Base-by-base conservation (phyloP, 2,888 invertebrate genomes). In the Enchytraeus crypticus region DNA sequence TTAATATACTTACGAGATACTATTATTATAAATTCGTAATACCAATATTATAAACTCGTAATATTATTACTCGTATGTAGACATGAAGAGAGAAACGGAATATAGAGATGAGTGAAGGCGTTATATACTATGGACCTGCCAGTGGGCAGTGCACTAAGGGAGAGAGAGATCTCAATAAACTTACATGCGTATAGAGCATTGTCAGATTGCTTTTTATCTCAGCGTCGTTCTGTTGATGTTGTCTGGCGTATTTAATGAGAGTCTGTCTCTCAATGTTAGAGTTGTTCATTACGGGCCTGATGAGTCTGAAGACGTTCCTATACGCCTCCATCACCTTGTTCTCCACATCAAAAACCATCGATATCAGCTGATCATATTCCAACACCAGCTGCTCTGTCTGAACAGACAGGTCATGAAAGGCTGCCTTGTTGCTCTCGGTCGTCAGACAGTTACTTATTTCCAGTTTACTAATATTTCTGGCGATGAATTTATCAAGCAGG, bases 331-430 rank as follows among this genome's bases (percentile, higher is more conserved):
- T 38, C 34, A 59, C 21, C 29, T 61, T 61, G 34, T 30, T 43
- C 26, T 55, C 21, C 18, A 61, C 30, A 14, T 64, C 61, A 18
- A 33, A 38, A 21, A 64, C 34, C 46, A 61, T 61, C 43, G 45
- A 27, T 3, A 45, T 5, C 5, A 64, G 51, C 57, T 59, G 62
- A 5, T 57, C 47, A 38, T 49, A 59, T 38, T 64, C 59, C 1
- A 18, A n/a, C 5, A 64, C 0, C 33, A 33, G 62, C 29, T 53
- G 43, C 33, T 56, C 29, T 14, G 43, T 32, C 23, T 45, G 43
- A 27, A 57, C 30, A 2, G 23, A 14, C 33, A 53, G 26, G 18
- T 21, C 34, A 23, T 38, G 34, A 27, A 45, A 38, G n/a, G 26
- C 33, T 23, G 47, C 23, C 8, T 29, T 32, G 14, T 56, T 8